Base-by-base conservation (phyloP, 2,797 vertebrate genomes). In the Mus spretus region DNA sequence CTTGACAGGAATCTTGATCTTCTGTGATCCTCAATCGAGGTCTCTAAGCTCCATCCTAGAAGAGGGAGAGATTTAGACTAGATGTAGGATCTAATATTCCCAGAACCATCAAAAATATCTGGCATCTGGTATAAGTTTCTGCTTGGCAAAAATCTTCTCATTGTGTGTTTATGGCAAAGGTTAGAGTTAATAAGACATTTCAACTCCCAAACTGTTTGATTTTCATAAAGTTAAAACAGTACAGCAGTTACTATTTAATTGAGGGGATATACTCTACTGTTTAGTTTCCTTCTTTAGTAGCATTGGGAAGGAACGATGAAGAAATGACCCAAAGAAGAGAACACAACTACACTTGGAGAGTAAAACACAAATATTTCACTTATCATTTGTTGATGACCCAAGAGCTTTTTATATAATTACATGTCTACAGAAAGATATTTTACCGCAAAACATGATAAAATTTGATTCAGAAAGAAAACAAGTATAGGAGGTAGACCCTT, bases 91-190 rank as follows among this genome's bases (percentile, higher is more conserved):
- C 8, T 34, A 34, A 65, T 63, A 44, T 0, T 6, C 8, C 31
- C 17, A 34, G 0, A 11, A 26, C 47, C 31, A 81, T 65, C 89
- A 57, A 94, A 90, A 93, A 70, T 26, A 59, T 81, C 10, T 74
- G 74, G 31, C 55, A 55, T 93, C 92, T 93, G 93, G 94, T 93
- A 96, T 67, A 87, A 93, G 74, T 79, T 90, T 75, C 44, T 0
- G 70, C 59, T 94, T 96, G 92, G 89, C 81, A 97, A 65, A 89
- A 65, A 89, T 9, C 75, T 77, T 97, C 31, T 31, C 28, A 92
- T 82, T 97, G 84, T 95, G 81, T 55, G 78, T 95, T 97, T 91
- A 95, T 75, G 95, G 65, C 28, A 97, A 90, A 88, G 37, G 40
- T 91, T 97, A 31, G 44, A 84, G 22, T 84, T 65, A 97, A 63